These are phyloP conservation scores for Parnassius apollo DNA, from an alignment of 2,888 invertebrate species.

Conservation along the genomic window DNA sequence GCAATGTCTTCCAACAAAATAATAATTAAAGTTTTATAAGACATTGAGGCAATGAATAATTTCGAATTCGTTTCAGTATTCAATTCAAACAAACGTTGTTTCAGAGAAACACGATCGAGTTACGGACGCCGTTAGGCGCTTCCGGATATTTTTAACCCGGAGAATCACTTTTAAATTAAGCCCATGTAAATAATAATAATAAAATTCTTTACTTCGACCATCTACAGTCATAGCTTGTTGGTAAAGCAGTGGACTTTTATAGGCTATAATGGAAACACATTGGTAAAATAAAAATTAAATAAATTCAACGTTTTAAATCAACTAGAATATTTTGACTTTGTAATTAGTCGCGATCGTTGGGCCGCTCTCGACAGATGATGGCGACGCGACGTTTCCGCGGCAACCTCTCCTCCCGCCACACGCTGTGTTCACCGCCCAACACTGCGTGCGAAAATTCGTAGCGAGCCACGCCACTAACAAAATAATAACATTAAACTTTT, in stretches of 20 bases:
- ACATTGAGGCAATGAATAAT: no score
- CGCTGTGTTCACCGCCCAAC: constrained; percentile 78
- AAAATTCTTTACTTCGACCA: no score
- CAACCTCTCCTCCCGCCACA: constrained; percentile 48
- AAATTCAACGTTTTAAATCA: neutral
- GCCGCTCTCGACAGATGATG: constrained; percentile 49
- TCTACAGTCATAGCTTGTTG: no score
- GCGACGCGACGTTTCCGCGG: constrained; percentile 52
- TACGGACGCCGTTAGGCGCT: no score
- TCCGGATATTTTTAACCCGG: no score
- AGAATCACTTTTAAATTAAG: no score
- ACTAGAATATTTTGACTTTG: neutral
- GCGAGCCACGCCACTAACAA: constrained; percentile 85
- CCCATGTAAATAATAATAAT: no score
- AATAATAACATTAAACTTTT: constrained; percentile 27
- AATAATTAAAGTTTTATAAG: no score
- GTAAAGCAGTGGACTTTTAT: neutral
- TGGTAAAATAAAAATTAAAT: neutral
- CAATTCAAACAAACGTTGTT: no score
- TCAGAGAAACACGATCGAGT: no score
- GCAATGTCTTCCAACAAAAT: no score
- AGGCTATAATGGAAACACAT: neutral
- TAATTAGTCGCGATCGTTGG: constrained; percentile 26
- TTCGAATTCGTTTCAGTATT: no score
- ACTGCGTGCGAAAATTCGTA: constrained; percentile 97